Conservation (phyloP, 2,113 vertebrate genomes). For the Oncorhynchus mykiss region DNA sequence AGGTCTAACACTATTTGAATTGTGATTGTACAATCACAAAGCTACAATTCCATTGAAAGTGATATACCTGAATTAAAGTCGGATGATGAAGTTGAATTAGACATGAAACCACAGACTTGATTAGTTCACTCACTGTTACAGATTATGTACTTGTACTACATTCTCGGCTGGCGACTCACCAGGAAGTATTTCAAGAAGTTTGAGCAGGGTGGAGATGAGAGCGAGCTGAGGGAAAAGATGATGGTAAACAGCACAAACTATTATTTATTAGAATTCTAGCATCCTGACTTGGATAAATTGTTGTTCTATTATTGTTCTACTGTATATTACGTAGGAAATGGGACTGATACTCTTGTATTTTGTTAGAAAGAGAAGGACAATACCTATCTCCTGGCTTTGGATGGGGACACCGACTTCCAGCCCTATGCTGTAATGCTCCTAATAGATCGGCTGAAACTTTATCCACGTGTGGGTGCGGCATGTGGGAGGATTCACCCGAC, state of each 20-base stretch:
- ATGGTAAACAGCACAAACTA: conserved; percentile 40
- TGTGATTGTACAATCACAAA: background rate
- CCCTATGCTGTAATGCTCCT: conserved; percentile 72
- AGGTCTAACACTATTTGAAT: background rate
- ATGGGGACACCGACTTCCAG: conserved; percentile 77
- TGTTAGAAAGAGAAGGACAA: conserved; percentile 66
- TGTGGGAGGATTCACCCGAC: conserved; percentile 78
- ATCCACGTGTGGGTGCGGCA: conserved; percentile 70
- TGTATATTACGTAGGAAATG: too few species aligned
- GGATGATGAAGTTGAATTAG: background rate
- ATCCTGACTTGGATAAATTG: background rate
- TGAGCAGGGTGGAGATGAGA: conserved; percentile 4
- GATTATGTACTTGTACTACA: conserved; percentile 71
- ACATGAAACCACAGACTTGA: background rate
- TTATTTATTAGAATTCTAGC: background rate
- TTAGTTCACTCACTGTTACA: conserved; percentile 18
- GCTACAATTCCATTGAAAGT: background rate
- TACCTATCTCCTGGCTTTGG: conserved; percentile 73
- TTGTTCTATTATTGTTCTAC: too few species aligned
- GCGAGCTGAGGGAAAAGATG: background rate
- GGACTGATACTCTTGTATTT: background rate
- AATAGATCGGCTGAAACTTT: conserved; percentile 69
- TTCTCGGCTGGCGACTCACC: conserved; percentile 62
- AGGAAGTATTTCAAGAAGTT: conserved; percentile 38
- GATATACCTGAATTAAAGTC: background rate